A percentile compares a stretch with the other conserved stretches of the same genome.
Conservation (phyloP, 2,797 vertebrate species). For the Hypotaenidia philippensis region DNA sequence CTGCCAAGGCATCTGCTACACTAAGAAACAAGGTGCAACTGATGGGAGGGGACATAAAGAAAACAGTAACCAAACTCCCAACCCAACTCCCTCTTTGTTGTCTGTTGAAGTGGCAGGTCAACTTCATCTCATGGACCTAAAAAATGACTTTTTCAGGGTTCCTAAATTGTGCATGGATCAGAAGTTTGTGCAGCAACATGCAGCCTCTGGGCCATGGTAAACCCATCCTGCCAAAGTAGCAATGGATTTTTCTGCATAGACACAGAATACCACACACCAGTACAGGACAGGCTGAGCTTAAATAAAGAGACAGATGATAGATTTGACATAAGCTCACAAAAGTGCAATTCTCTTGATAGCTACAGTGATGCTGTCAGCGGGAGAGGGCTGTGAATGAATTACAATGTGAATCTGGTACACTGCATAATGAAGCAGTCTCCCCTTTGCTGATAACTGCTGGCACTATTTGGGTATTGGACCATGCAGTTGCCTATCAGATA, state of each 20-base stretch:
- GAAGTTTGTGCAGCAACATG: neutral
- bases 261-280: neutral
- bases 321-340: neutral
- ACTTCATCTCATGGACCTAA: neutral
- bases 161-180: neutral
- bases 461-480: neutral
- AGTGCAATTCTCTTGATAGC: neutral
- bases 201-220: neutral
- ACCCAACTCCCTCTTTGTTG: neutral
- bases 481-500: neutral
- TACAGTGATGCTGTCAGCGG: neutral
- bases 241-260: neutral
- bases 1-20: neutral
- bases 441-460: neutral
- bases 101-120: neutral
- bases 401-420: neutral
- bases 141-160: neutral
- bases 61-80: neutral
- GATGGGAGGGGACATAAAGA: accelerated
- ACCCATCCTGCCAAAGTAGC: neutral
- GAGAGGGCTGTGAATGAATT: neutral
- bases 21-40: neutral
- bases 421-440: too few relatives aligned
- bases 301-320: too few relatives aligned
- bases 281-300: neutral